A percentile compares a stretch with the other conserved stretches of the same genome.
phyloP scores from a whole-genome alignment of 2,888 invertebrate genomes.

The Yponomeuta cagnagella region DNA sequence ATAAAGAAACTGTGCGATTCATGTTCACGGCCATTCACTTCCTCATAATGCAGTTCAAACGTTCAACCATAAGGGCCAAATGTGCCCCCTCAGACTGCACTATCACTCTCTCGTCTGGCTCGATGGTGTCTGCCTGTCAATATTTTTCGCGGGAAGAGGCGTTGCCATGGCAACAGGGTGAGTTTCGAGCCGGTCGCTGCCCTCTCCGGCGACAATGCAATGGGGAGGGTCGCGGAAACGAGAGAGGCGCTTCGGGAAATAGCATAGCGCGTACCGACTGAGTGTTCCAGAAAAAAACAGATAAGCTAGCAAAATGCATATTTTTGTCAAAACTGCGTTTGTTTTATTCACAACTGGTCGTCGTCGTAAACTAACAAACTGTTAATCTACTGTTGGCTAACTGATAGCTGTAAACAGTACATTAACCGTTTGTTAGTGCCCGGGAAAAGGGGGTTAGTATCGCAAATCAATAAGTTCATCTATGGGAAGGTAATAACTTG shows the following conservation, averaged over 20 bases:
- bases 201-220: constrained; percentile 55
- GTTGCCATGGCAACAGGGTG: constrained; percentile 67
- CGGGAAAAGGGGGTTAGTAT: no score
- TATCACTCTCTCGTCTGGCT: constrained; percentile 2
- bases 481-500: no score
- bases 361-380: no score
- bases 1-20: no score
- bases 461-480: no score
- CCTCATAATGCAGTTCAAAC: background rate
- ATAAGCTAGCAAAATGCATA: no score
- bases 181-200: constrained; percentile 55
- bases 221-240: constrained; percentile 45
- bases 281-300: no score
- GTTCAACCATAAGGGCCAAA: background rate
- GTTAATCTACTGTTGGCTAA: no score
- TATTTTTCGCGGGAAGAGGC: constrained; percentile 59
- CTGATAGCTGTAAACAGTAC: no score
- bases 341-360: no score
- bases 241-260: constrained; percentile 24
- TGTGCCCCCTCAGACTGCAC: background rate
- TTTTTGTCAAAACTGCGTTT: no score
- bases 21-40: background rate
- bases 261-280: background rate
- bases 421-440: no score
- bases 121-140: constrained; percentile 52